These are phyloP conservation scores for Girardinichthys multiradiatus DNA, from an alignment of 2,113 vertebrate genomes.

Conservation along the genomic window DNA sequence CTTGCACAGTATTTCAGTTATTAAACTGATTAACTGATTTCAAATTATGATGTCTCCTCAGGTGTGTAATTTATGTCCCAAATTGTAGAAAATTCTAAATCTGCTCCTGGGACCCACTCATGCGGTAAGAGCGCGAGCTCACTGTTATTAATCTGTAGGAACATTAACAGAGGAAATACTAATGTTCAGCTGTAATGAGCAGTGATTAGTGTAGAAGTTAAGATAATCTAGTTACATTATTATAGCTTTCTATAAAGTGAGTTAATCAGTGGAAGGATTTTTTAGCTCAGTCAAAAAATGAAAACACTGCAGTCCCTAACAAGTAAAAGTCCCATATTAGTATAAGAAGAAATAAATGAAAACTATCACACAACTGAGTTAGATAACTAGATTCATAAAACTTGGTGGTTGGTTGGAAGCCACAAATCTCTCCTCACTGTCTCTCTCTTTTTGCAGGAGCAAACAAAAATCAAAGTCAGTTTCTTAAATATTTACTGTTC, in stretches of 20 bases:
- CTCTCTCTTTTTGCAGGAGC: neutral
- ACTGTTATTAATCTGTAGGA: neutral
- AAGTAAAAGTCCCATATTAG: neutral
- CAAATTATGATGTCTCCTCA: constrained; percentile 20
- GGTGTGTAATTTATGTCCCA: constrained; percentile 16
- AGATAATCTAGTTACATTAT: neutral
- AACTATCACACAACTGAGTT: neutral
- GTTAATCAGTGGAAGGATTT: too few species aligned
- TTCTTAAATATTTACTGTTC: neutral
- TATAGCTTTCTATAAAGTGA: neutral
- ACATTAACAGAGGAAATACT: neutral
- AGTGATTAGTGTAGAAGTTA: neutral
- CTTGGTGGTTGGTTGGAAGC: neutral
- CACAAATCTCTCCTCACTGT: neutral
- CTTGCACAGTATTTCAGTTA: constrained; percentile 20
- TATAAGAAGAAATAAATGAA: neutral
- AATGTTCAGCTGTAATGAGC: neutral
- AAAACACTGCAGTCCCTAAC: neutral
- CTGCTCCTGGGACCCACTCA: constrained; percentile 8
- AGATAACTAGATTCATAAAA: neutral
- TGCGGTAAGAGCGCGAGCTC: neutral
- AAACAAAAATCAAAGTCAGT: neutral
- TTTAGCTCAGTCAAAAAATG: neutral
- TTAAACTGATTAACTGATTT: constrained; percentile 30
- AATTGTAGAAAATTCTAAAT: constrained; percentile 7